A percentile compares a stretch with the other conserved stretches of the same genome.
phyloP scores from a whole-genome alignment of 2,113 vertebrate species.

The Cygnus atratus region DNA sequence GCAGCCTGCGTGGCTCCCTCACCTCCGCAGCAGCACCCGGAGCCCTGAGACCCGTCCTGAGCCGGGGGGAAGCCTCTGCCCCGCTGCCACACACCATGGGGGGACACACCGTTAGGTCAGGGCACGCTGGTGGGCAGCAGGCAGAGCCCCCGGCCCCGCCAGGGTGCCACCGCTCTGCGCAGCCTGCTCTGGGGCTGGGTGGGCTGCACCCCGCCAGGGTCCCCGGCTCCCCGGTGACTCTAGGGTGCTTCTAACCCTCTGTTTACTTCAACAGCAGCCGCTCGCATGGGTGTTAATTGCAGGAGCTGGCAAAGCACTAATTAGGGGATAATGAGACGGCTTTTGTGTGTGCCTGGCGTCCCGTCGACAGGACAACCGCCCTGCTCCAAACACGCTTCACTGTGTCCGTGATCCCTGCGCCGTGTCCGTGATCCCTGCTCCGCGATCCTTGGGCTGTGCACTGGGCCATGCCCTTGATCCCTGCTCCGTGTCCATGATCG shows the following conservation, averaged over 20 bases:
- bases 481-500: accelerated
- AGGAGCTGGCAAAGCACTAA: conserved; percentile 77
- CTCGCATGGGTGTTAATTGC: conserved; percentile 80
- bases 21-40: background rate
- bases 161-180: background rate
- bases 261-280: conserved; percentile 74
- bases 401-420: background rate
- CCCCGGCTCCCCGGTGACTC: conserved; percentile 61
- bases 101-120: background rate
- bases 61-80: background rate
- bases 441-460: accelerated
- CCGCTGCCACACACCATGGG: background rate
- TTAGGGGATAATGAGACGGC: conserved; percentile 79
- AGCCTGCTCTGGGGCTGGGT: background rate
- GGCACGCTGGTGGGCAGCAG: background rate
- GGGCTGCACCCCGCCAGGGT: conserved; percentile 34
- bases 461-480: accelerated
- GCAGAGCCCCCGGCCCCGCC: background rate
- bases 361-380: conserved; percentile 27
- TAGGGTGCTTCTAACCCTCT: conserved; percentile 54
- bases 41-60: background rate
- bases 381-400: background rate
- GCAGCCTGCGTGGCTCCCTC: background rate
- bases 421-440: background rate
- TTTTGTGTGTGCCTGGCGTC: conserved; percentile 73